These are phyloP conservation scores for Nansenia antarctica DNA, from an alignment of 2,113 vertebrate species.

Conservation along the genomic window DNA sequence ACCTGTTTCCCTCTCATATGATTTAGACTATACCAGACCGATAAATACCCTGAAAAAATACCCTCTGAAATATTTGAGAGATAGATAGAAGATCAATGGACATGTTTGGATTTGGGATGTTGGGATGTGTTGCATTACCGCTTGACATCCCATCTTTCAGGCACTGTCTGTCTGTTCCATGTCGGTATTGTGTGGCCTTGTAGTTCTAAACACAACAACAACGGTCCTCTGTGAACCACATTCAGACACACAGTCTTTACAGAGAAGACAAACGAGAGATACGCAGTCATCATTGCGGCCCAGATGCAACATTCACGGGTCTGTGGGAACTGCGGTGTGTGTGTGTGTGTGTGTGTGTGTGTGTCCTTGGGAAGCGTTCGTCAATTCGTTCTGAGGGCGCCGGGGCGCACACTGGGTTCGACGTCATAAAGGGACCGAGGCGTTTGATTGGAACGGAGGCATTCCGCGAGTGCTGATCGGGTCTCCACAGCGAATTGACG, in stretches of 20 bases:
- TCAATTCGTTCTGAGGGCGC: too few species aligned
- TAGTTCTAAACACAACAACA: too few species aligned
- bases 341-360: too few species aligned
- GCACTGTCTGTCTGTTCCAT: conserved; percentile 9
- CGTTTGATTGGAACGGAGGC: too few species aligned
- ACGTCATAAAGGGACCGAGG: too few species aligned
- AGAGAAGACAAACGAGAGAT: neutral
- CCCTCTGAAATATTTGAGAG: neutral
- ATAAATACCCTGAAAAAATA: too few species aligned
- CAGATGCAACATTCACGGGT: neutral
- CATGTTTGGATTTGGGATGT: neutral
- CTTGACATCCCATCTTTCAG: conserved; percentile 25
- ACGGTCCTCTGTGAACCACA: neutral
- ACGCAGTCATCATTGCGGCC: too few species aligned
- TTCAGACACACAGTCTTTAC: neutral
- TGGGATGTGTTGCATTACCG: conserved; percentile 13
- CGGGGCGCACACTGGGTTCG: too few species aligned
- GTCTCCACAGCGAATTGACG: too few species aligned
- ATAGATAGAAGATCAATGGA: too few species aligned
- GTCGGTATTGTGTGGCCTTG: neutral
- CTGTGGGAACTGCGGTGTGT: neutral
- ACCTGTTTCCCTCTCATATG: neutral
- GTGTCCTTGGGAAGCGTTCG: neutral
- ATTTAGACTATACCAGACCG: neutral
- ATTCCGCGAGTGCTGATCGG: too few species aligned